These are phyloP conservation scores for Caenorhabditis auriculariae DNA, from an alignment of 2,888 invertebrate genomes.

Conservation along the genomic window DNA sequence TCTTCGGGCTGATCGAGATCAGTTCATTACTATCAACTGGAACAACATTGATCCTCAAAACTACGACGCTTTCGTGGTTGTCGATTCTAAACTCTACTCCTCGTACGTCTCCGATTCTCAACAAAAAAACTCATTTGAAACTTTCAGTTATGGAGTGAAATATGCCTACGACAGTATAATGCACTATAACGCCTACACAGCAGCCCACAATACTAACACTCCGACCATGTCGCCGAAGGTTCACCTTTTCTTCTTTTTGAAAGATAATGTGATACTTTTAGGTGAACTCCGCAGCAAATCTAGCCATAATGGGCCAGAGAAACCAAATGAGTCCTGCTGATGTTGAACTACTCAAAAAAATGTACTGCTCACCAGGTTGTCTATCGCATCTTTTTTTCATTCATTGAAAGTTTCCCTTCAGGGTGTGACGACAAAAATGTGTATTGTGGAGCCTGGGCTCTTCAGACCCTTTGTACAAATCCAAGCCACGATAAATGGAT, in stretches of 20 bases:
- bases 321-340: slow-evolving; percentile 47
- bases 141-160: slow-evolving; percentile 43
- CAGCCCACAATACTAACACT: slow-evolving; percentile 42
- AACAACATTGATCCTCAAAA: slow-evolving; percentile 60
- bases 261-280: slow-evolving; percentile 7
- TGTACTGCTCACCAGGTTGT: slow-evolving; percentile 54
- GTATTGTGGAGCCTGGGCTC: slow-evolving; percentile 61
- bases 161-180: slow-evolving; percentile 58
- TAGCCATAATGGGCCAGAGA: slow-evolving; percentile 52
- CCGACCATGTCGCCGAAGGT: slow-evolving; percentile 58
- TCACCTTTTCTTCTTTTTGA: background rate
- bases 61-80: slow-evolving; percentile 59
- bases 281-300: slow-evolving; percentile 39
- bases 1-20: slow-evolving; percentile 56
- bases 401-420: slow-evolving; percentile 10
- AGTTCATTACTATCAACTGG: slow-evolving; percentile 51
- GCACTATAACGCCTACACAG: slow-evolving; percentile 58
- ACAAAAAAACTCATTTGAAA: slow-evolving; percentile 3
- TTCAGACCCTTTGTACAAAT: slow-evolving; percentile 42
- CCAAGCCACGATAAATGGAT: slow-evolving; percentile 50
- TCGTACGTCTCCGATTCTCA: too few species aligned
- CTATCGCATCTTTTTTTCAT: background rate
- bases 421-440: slow-evolving; percentile 55
- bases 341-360: slow-evolving; percentile 54
- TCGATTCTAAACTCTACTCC: slow-evolving; percentile 55